Evolutionary conservation across 2,888 invertebrate species (phyloP).

Genomic region (Schizotus pectinicornis): DNA sequence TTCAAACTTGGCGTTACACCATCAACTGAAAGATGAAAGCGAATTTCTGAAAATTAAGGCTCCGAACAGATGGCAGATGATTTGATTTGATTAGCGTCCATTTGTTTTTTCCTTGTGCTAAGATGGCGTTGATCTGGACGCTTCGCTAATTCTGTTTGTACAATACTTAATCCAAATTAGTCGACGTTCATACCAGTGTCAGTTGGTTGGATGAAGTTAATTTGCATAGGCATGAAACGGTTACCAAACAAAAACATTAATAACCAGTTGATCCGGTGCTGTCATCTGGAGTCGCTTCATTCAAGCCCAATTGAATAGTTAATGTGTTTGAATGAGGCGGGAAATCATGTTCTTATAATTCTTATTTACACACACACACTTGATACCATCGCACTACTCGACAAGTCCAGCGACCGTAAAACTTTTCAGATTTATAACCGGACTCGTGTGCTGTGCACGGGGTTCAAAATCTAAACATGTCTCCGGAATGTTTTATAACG

Average conservation of each 20-base stretch:
- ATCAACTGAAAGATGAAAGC: no score
- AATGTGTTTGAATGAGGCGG: constrained; percentile 20
- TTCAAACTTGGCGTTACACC: no score
- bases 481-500: constrained; percentile 31
- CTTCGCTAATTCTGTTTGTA: no score
- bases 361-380: constrained; percentile 4
- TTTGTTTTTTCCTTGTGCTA: no score
- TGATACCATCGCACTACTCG: constrained; percentile 11
- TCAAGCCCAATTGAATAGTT: constrained; percentile 22
- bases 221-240: constrained; percentile 18
- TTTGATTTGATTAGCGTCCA: no score
- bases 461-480: constrained; percentile 29
- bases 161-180: no score
- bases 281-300: constrained; percentile 24
- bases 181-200: neutral
- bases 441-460: neutral
- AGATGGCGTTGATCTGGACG: no score
- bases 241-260: constrained; percentile 21
- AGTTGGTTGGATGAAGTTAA: constrained; percentile 4
- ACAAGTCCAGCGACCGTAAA: neutral
- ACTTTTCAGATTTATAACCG: constrained; percentile 14
- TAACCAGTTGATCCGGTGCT: constrained; percentile 20
- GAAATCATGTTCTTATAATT: constrained; percentile 20
- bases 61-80: no score
- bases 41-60: no score